These are phyloP conservation scores for Sycophila texana DNA, from an alignment of 2,888 invertebrate genomes.

Conservation along the genomic window DNA sequence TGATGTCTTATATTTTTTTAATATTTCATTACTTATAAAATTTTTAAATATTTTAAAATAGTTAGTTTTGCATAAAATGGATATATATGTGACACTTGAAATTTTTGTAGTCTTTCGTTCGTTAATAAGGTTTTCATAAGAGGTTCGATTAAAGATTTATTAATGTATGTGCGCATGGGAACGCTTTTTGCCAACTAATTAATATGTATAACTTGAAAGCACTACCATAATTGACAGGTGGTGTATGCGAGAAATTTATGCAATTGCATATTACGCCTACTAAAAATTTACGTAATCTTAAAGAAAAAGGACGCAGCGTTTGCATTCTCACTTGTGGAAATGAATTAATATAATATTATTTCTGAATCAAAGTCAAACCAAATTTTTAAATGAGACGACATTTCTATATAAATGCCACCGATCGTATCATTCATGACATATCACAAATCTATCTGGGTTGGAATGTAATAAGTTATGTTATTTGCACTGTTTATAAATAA, in stretches of 20 bases:
- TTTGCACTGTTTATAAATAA: too few species aligned
- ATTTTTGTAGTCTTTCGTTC: too few species aligned
- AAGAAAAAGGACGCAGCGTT: not conserved
- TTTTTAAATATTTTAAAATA: too few species aligned
- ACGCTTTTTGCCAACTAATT: not conserved
- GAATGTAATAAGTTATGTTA: too few species aligned
- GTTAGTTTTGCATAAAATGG: too few species aligned
- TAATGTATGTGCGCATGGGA: too few species aligned
- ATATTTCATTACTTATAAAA: too few species aligned
- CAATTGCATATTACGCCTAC: conserved; percentile 15
- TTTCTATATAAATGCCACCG: not conserved
- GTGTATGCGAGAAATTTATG: conserved; percentile 9
- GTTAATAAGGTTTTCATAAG: too few species aligned
- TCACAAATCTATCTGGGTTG: not conserved
- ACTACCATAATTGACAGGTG: conserved; percentile 13
- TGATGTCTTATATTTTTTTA: too few species aligned
- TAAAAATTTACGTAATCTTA: conserved; percentile 16
- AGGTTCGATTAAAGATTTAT: too few species aligned
- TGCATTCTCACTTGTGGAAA: conserved; percentile 7
- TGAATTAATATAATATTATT: not conserved
- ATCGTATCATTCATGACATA: not conserved
- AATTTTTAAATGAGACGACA: not conserved
- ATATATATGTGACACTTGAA: too few species aligned
- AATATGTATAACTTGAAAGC: conserved; percentile 25
- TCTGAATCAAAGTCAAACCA: too few species aligned